Percentiles rank a stretch among this genome's conserved stretches.
Conservation (phyloP, 2,888 invertebrate species). For the Prostheceraeus crozeri region DNA sequence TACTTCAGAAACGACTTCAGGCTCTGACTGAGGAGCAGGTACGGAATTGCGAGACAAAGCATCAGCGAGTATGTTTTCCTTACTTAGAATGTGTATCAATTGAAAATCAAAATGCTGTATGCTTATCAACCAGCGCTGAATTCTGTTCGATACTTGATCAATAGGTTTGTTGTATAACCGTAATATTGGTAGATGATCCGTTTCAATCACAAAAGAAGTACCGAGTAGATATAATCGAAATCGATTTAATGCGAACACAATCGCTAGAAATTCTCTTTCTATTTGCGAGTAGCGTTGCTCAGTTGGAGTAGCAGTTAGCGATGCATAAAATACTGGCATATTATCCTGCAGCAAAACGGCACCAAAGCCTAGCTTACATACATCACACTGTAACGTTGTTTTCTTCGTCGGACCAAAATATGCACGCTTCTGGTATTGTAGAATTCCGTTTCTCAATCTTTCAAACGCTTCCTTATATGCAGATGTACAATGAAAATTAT, state of each 20-base stretch:
- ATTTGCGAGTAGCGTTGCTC: slow-evolving; percentile 36
- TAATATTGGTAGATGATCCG: slow-evolving; percentile 37
- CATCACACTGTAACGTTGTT: slow-evolving; percentile 19
- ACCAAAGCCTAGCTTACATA: slow-evolving; percentile 7
- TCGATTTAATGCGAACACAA: slow-evolving; percentile 36
- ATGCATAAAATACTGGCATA: slow-evolving; percentile 37
- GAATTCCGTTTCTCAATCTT: slow-evolving; percentile 2
- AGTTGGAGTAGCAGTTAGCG: slow-evolving; percentile 31
- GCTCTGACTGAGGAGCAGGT: too few relatives aligned
- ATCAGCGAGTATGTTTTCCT: slow-evolving; percentile 26
- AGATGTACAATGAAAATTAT: slow-evolving; percentile 19
- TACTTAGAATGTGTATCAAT: slow-evolving; percentile 10
- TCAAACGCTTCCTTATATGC: slow-evolving; percentile 18
- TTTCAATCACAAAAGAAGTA: slow-evolving; percentile 32
- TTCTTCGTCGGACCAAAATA: slow-evolving; percentile 13
- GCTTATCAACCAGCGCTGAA: slow-evolving; percentile 19
- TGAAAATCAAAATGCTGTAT: slow-evolving; percentile 30
- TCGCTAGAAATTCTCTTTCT: slow-evolving; percentile 35
- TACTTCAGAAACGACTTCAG: too few relatives aligned
- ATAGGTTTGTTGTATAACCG: slow-evolving; percentile 24
- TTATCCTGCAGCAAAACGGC: slow-evolving; percentile 27
- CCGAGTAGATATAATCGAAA: slow-evolving; percentile 38
- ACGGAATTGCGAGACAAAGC: slow-evolving; percentile 23
- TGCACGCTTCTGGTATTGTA: neutral
- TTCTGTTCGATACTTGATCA: slow-evolving; percentile 25